phyloP scores from a whole-genome alignment of 2,888 invertebrate species.

The Acronicta alni region DNA sequence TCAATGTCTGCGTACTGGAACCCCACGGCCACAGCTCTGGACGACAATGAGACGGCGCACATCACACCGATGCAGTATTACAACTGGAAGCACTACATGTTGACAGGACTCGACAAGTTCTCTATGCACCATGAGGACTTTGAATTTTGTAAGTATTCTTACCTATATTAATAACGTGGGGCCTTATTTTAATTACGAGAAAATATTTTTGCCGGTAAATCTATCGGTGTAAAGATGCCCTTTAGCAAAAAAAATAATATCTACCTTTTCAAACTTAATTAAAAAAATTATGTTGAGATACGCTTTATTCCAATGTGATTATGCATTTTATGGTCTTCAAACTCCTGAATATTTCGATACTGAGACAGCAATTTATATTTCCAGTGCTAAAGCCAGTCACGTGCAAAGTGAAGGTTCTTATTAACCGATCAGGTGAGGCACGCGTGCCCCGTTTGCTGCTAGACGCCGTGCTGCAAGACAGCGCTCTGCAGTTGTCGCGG shows the following conservation, averaged over 20 bases:
- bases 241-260: no score
- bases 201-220: no score
- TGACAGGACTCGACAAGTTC: conserved; percentile 93
- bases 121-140: conserved; percentile 94
- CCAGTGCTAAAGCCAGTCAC: conserved; percentile 94
- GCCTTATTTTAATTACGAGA: no score
- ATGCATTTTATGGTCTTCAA: no score
- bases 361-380: conserved; percentile 48
- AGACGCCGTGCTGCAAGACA: conserved; percentile 93
- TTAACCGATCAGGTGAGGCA: conserved; percentile 91
- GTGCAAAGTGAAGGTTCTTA: conserved; percentile 93
- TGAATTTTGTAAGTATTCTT: conserved; percentile 92
- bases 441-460: conserved; percentile 90
- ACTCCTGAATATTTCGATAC: no score
- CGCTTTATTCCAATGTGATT: no score
- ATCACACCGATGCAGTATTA: conserved; percentile 90
- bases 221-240: no score
- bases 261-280: no score
- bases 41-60: conserved; percentile 85
- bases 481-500: conserved; percentile 92
- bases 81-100: conserved; percentile 93
- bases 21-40: conserved; percentile 88
- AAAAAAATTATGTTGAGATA: no score
- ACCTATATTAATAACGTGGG: no score
- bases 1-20: conserved; percentile 95